Conservation (phyloP, 2,113 vertebrate genomes). For the Neodontobutis hainanensis region DNA sequence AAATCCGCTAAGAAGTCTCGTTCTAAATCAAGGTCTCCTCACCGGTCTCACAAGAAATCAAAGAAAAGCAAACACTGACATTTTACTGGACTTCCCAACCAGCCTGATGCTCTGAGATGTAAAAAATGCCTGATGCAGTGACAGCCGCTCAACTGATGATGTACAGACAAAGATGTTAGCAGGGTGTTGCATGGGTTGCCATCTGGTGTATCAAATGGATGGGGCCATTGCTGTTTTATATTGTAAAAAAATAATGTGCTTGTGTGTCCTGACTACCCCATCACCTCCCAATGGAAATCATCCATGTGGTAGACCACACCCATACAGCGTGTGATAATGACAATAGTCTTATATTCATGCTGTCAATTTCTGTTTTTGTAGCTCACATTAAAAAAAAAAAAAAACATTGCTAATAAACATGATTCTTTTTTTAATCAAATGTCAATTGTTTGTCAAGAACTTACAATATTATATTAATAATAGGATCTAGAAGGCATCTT, state of each 20-base stretch:
- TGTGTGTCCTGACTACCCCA: slow-evolving; percentile 57
- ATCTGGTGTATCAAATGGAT: slow-evolving; percentile 56
- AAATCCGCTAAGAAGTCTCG: slow-evolving; percentile 97
- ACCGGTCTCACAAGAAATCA: slow-evolving; percentile 99
- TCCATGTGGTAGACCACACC: slow-evolving; percentile 65
- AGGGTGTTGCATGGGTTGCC: slow-evolving; percentile 70
- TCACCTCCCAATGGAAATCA: slow-evolving; percentile 57
- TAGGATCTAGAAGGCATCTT: too few relatives aligned
- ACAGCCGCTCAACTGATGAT: slow-evolving; percentile 85
- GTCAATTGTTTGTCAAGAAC: background rate
- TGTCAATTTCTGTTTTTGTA: slow-evolving; percentile 80
- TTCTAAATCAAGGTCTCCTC: slow-evolving; percentile 95
- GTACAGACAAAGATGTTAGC: slow-evolving; percentile 82
- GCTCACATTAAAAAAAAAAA: slow-evolving; percentile 73
- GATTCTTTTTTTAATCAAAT: slow-evolving; percentile 32
- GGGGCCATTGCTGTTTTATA: slow-evolving; percentile 76
- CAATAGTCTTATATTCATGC: slow-evolving; percentile 73
- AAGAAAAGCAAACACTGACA: slow-evolving; percentile 99
- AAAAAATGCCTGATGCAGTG: slow-evolving; percentile 80
- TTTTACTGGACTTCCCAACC: slow-evolving; percentile 17
- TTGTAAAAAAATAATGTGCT: slow-evolving; percentile 76
- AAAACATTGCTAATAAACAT: slow-evolving; percentile 74
- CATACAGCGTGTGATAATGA: slow-evolving; percentile 58
- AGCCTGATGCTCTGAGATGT: slow-evolving; percentile 78
- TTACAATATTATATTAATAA: too few relatives aligned